These are phyloP conservation scores for Lepidotrigona ventralis DNA, from an alignment of 1,140 invertebrate species.

Conservation along the genomic window DNA sequence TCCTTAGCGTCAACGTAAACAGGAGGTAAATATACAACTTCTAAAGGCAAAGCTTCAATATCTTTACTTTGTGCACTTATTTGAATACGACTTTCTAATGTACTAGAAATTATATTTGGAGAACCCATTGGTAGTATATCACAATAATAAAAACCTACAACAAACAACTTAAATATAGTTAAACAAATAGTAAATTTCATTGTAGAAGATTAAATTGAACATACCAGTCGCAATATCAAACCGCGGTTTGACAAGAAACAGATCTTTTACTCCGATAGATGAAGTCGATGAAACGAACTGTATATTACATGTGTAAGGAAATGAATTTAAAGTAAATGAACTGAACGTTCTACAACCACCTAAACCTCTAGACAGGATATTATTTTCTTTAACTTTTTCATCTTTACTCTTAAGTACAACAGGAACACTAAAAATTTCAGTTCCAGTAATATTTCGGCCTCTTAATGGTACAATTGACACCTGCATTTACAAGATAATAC, in stretches of 20 bases:
- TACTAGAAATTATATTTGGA: conserved; percentile 72
- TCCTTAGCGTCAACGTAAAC: conserved; percentile 74
- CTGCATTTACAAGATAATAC: conserved; percentile 41
- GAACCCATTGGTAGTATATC: conserved; percentile 76
- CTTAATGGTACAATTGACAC: conserved; percentile 72
- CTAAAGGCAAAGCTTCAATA: conserved; percentile 72
- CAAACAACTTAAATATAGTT: conserved; percentile 16
- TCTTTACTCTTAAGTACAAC: conserved; percentile 75
- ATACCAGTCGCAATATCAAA: conserved; percentile 78
- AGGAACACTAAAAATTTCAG: conserved; percentile 75
- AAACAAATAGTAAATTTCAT: neutral
- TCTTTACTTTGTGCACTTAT: conserved; percentile 76
- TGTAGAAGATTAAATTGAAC: conserved; percentile 33
- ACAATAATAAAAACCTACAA: conserved; percentile 77
- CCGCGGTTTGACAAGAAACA: conserved; percentile 78
- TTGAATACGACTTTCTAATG: conserved; percentile 69
- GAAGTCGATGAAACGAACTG: conserved; percentile 71
- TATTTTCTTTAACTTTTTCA: conserved; percentile 77
- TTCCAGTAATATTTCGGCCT: conserved; percentile 76
- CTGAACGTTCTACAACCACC: conserved; percentile 75
- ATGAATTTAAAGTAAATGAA: conserved; percentile 72
- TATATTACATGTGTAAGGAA: conserved; percentile 77
- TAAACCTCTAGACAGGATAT: conserved; percentile 75
- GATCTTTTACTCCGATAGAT: conserved; percentile 71
- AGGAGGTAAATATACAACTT: conserved; percentile 75